These are phyloP conservation scores for Tympanoctomys barrerae DNA, from an alignment of 2,797 vertebrate genomes.

Conservation along the genomic window DNA sequence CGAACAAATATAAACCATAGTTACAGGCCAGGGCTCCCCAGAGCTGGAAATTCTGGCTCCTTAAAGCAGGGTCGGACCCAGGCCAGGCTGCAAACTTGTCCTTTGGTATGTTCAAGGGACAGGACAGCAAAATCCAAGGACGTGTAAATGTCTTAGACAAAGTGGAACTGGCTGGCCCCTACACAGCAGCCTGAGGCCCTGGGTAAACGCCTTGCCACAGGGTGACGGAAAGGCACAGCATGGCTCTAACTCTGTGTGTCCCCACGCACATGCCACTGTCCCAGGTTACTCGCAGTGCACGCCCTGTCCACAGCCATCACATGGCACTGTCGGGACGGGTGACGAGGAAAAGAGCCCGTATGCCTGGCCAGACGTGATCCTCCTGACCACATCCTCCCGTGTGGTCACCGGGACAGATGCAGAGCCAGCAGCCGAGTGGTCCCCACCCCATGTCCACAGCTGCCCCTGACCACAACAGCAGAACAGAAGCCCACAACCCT, in stretches of 20 bases:
- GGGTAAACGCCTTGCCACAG: background rate
- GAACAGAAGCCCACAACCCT: background rate
- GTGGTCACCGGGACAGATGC: background rate
- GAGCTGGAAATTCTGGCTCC: background rate
- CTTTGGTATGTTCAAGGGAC: background rate
- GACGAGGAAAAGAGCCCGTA: no score
- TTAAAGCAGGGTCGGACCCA: background rate
- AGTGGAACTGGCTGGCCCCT: background rate
- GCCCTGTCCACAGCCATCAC: background rate
- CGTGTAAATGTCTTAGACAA: background rate
- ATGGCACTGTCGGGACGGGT: background rate
- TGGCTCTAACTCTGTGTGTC: background rate
- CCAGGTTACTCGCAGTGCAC: no score
- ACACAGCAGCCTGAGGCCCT: background rate
- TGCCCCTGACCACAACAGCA: fast-evolving
- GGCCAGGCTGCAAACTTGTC: background rate
- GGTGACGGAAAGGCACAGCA: background rate
- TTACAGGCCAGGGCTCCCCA: background rate
- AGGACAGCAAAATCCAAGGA: background rate
- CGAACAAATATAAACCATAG: fast-evolving
- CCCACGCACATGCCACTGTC: background rate
- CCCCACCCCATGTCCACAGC: background rate
- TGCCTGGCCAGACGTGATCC: background rate
- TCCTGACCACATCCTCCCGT: background rate
- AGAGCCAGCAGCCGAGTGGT: background rate